phyloP scores from a whole-genome alignment of 2,888 invertebrate species.

The Sarcophaga variegata region DNA sequence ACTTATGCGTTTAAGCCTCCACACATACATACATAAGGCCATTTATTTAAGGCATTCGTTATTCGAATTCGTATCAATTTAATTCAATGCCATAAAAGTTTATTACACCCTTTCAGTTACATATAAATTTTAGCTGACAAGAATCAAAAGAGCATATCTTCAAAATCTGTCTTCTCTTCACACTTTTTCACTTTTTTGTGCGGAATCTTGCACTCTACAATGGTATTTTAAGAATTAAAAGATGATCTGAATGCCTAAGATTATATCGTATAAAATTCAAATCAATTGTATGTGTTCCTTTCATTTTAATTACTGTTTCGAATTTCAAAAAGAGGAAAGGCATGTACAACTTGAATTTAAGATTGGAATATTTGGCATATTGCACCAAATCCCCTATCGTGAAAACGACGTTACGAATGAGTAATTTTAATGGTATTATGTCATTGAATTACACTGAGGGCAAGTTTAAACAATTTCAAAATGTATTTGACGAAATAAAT shows the following conservation, averaged over 20 bases:
- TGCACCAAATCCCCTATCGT: too few species aligned
- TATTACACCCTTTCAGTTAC: constrained; percentile 62
- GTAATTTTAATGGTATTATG: too few species aligned
- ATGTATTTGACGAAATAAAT: too few species aligned
- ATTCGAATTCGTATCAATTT: constrained; percentile 69
- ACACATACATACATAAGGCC: constrained; percentile 15
- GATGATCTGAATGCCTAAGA: not conserved
- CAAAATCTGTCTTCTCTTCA: constrained; percentile 43
- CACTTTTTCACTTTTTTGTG: constrained; percentile 57
- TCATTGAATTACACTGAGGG: too few species aligned
- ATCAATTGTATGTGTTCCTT: too few species aligned
- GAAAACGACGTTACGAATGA: too few species aligned
- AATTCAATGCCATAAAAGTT: constrained; percentile 66
- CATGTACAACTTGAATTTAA: too few species aligned
- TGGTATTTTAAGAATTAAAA: not conserved
- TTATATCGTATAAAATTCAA: too few species aligned
- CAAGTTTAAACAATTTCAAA: too few species aligned
- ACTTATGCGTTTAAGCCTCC: not conserved
- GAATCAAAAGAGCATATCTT: not conserved
- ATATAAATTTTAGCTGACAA: constrained; percentile 25
- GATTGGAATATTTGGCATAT: too few species aligned
- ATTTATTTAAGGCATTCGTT: constrained; percentile 60
- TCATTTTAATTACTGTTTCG: too few species aligned
- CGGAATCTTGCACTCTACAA: constrained; percentile 24
- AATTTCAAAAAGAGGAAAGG: too few species aligned